Percentiles rank a stretch among this genome's conserved stretches.
Conservation (phyloP, 1,140 invertebrate genomes). For the Drosophila willistoni region DNA sequence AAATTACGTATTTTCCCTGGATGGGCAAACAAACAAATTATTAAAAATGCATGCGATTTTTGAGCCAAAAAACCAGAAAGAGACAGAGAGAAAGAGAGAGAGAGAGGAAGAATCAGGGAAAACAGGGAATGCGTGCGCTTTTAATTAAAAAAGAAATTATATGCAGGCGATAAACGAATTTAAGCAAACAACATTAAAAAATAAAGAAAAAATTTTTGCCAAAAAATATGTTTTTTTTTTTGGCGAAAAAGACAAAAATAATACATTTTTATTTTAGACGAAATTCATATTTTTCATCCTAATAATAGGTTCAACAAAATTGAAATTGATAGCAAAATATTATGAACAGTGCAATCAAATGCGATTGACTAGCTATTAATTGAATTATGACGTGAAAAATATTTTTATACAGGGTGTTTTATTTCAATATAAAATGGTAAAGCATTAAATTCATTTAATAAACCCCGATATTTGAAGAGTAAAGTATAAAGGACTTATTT, state of each 20-base stretch:
- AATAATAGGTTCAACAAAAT: constrained; percentile 6
- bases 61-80: constrained; percentile 21
- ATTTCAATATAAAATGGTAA: neutral
- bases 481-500: no score
- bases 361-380: constrained; percentile 12
- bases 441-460: no score
- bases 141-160: constrained; percentile 68
- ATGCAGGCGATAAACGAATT: constrained; percentile 34
- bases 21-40: constrained; percentile 73
- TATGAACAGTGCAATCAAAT: constrained; percentile 13
- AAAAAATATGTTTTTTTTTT: neutral
- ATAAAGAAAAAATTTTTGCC: neutral
- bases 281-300: neutral
- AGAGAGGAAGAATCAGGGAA: neutral
- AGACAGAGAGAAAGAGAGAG: neutral
- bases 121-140: constrained; percentile 46
- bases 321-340: constrained; percentile 9
- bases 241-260: constrained; percentile 6
- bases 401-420: neutral
- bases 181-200: constrained; percentile 12
- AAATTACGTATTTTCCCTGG: constrained; percentile 68
- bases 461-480: no score
- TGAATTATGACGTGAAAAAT: neutral
- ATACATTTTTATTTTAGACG: neutral
- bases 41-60: constrained; percentile 75